These are phyloP conservation scores for Oenanthe oenanthe DNA, from an alignment of 2,113 vertebrate species.

Conservation along the genomic window DNA sequence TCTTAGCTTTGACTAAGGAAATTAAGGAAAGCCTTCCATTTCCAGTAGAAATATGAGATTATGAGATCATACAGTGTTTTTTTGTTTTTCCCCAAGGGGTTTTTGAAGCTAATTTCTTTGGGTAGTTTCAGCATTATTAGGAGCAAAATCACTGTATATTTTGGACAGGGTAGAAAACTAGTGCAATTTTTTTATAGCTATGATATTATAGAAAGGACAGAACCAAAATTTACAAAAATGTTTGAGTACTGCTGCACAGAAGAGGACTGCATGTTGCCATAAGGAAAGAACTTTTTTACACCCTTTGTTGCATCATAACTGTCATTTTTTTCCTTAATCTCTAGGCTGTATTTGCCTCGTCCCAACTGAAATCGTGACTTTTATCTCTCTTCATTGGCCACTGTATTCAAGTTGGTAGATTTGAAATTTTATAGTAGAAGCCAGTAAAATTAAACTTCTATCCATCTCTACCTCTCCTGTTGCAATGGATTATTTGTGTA, in stretches of 20 bases:
- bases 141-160: not conserved
- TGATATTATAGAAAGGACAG: not conserved
- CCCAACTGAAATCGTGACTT: rapidly evolving
- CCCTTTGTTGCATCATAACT: not conserved
- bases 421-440: not conserved
- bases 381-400: not conserved
- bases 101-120: not conserved
- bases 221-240: not conserved
- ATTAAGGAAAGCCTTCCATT: not conserved
- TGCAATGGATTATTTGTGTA: rapidly evolving
- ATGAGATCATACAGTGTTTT: no score
- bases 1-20: not conserved
- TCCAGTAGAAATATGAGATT: not conserved
- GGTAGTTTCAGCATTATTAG: not conserved
- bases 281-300: not conserved
- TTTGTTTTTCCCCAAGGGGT: not conserved
- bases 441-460: not conserved
- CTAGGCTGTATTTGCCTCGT: not conserved
- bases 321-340: not conserved
- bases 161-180: not conserved
- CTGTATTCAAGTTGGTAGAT: not conserved
- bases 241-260: not conserved
- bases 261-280: not conserved
- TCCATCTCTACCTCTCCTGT: not conserved
- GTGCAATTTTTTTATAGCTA: not conserved